Base-by-base conservation (phyloP, 2,888 invertebrate species). In the Hyppa rectilinea region DNA sequence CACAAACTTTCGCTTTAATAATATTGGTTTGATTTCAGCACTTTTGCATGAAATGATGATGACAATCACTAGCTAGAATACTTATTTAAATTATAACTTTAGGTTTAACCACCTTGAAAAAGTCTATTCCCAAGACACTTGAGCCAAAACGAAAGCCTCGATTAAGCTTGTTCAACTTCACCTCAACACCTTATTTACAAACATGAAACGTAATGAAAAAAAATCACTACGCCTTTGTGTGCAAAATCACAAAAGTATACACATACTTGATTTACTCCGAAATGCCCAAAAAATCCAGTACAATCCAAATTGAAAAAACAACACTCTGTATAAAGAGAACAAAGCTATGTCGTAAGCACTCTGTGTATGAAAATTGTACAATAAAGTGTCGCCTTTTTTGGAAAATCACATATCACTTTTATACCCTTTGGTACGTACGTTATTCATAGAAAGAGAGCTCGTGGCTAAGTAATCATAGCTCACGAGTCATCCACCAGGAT, bases 231-330 rank as follows among this genome's bases (percentile, higher is more conserved):
- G 31, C 26, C 34, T 58, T 69, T 69, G 69, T 61, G 29, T n/a
- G 4, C 34, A 23, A 64, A 71, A 64, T 71, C 65, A 59, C 52
- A 34, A 59, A 23, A n/a, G 36, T 36, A n/a, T n/a, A 73, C 36
- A 52, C 71, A 53, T n/a, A 36, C 23, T 20, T 55, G 63, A 74
- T 71, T 74, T 74, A 52, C 45, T 12, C 2, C 6, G 6, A 31
- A 40, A 45, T 56, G 29, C 55, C 31, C 12, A n/a, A n/a, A 58
- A 45, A 45, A 40, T 17, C 14, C 12, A 7, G 45, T 29, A 50
- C 56, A 58, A 38, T 31, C 17, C 38, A 38, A n/a, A 75, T 65
- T 75, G 56, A 45, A 66, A 75, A 53, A 34, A 31, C 49, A 50
- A 36, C 36, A 56, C 31, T 36, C 20, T 31, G 31, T 43, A n/a